These are phyloP conservation scores for Macquaria australasica DNA, from an alignment of 2,113 vertebrate species.

Conservation along the genomic window DNA sequence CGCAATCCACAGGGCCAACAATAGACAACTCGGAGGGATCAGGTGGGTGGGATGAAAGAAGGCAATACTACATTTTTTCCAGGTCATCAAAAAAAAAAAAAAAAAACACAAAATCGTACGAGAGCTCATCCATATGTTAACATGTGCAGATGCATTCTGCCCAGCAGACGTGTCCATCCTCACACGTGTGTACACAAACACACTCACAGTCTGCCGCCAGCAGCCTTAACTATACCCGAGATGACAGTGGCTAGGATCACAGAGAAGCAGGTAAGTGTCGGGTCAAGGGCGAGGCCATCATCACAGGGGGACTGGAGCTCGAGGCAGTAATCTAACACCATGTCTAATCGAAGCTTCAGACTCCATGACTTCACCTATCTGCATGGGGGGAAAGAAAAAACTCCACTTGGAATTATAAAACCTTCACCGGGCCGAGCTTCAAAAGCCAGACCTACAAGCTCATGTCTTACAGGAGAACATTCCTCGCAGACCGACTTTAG, in stretches of 20 bases:
- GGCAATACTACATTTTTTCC: conserved; percentile 29
- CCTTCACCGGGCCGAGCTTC: conserved; percentile 34
- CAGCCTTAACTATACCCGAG: conserved; percentile 9
- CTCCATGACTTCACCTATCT: conserved; percentile 52
- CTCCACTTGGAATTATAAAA: conserved; percentile 43
- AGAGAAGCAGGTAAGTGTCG: conserved; percentile 26
- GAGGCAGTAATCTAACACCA: conserved; percentile 64
- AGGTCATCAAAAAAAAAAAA: conserved; percentile 5
- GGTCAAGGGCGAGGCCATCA: conserved; percentile 60
- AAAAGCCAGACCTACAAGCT: conserved; percentile 35
- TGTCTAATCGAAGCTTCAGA: conserved; percentile 60
- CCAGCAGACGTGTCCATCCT: neutral
- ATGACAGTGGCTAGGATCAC: conserved; percentile 25
- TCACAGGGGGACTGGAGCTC: conserved; percentile 42
- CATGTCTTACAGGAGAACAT: neutral
- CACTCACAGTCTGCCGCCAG: neutral
- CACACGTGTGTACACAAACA: neutral
- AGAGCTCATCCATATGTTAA: conserved; percentile 23
- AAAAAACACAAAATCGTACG: neutral
- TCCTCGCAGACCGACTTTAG: conserved; percentile 18
- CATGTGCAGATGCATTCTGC: neutral
- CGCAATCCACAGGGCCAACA: conserved; percentile 40
- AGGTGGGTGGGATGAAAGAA: conserved; percentile 12
- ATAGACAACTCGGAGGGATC: conserved; percentile 28
- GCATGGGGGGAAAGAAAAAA: conserved; percentile 1